phyloP scores from a whole-genome alignment of 2,113 vertebrate genomes.

The Chionomys nivalis region DNA sequence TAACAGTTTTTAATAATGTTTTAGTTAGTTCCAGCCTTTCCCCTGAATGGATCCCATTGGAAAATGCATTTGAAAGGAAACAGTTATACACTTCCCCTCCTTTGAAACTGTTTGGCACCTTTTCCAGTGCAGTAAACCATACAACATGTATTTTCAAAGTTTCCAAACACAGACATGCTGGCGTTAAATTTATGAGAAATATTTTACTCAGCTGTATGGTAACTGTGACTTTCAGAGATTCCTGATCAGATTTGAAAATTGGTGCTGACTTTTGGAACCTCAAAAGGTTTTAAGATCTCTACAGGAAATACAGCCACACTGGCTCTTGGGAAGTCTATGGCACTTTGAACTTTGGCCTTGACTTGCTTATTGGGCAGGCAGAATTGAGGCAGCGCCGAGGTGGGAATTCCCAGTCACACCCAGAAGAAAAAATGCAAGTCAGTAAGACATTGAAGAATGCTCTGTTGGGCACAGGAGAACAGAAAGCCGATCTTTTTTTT shows the following conservation, averaged over 20 bases:
- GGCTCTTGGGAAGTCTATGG: slow-evolving; percentile 36
- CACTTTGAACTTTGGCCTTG: slow-evolving; percentile 57
- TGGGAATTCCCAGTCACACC: slow-evolving; percentile 41
- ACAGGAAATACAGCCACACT: slow-evolving; percentile 70
- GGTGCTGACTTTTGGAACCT: slow-evolving; percentile 80
- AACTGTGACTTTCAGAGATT: slow-evolving; percentile 85
- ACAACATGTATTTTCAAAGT: slow-evolving; percentile 91
- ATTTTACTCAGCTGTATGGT: slow-evolving; percentile 88
- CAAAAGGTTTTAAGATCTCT: slow-evolving; percentile 82
- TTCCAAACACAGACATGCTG: slow-evolving; percentile 90
- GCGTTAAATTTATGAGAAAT: slow-evolving; percentile 90
- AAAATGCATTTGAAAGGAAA: slow-evolving; percentile 92
- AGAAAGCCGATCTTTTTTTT: slow-evolving; percentile 66
- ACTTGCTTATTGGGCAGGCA: slow-evolving; percentile 30
- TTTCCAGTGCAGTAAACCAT: slow-evolving; percentile 91
- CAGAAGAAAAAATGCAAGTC: slow-evolving; percentile 74
- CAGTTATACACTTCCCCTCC: slow-evolving; percentile 92
- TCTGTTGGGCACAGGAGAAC: slow-evolving; percentile 34
- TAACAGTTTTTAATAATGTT: slow-evolving; percentile 92
- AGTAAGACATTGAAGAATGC: slow-evolving; percentile 49
- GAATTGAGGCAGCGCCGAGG: background rate
- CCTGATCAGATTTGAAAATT: slow-evolving; percentile 86
- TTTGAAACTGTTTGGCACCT: slow-evolving; percentile 92
- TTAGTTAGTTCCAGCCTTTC: slow-evolving; percentile 92
- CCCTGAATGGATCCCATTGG: slow-evolving; percentile 91